Percentiles rank a stretch among this genome's conserved stretches.
Conservation (phyloP, 1,140 invertebrate genomes). For the Pseudomyrmex pallidus region DNA sequence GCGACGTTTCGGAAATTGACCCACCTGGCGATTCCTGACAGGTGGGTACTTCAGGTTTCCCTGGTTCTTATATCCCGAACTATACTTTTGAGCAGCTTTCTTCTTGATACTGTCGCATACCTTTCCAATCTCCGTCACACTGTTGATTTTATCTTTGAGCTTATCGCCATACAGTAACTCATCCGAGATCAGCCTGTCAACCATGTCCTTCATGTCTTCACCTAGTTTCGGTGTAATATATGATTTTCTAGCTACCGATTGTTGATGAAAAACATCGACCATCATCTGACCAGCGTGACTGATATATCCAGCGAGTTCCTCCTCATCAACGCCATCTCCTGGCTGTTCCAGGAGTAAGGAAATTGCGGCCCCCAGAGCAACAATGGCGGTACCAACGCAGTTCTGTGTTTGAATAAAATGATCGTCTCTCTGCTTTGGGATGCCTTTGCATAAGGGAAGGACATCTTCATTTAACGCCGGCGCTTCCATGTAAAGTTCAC, state of each 20-base stretch:
- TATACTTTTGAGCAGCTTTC: background rate
- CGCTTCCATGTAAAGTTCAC: too few species aligned
- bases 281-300: background rate
- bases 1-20: background rate
- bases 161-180: constrained; percentile 29
- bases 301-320: background rate
- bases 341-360: constrained; percentile 46
- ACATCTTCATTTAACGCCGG: too few species aligned
- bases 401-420: constrained; percentile 65
- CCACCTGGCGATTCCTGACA: background rate
- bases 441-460: background rate
- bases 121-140: constrained; percentile 10
- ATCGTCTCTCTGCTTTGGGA: constrained; percentile 57
- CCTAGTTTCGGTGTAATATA: constrained; percentile 42
- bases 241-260: constrained; percentile 6
- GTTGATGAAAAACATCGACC: constrained; percentile 26
- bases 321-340: constrained; percentile 31
- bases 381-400: constrained; percentile 50
- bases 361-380: constrained; percentile 29
- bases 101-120: background rate
- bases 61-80: background rate
- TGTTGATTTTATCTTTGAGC: constrained; percentile 19
- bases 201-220: constrained; percentile 5
- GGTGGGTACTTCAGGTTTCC: constrained; percentile 36
- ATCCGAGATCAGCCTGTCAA: background rate